Evolutionary conservation across 2,797 vertebrate species (phyloP).

Genomic region (Erpetoichthys calabaricus): DNA sequence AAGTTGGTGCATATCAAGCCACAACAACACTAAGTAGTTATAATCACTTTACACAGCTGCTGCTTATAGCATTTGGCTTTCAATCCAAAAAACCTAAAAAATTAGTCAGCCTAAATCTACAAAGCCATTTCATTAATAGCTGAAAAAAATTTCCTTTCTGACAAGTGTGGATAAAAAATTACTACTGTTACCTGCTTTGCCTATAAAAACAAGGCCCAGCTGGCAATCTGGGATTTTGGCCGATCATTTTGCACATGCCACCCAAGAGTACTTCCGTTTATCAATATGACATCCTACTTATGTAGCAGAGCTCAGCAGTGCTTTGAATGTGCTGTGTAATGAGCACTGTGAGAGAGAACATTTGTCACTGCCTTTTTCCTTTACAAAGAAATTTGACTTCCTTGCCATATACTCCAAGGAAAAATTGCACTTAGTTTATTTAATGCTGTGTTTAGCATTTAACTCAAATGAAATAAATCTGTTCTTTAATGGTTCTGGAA

Average conservation of each 20-base stretch:
- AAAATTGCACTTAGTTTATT: too few species aligned
- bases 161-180: constrained; percentile 9
- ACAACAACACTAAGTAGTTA: too few species aligned
- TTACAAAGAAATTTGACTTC: too few species aligned
- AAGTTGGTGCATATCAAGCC: too few species aligned
- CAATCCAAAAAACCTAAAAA: background rate
- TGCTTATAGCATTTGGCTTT: too few species aligned
- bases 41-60: too few species aligned
- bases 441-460: too few species aligned
- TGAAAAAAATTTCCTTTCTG: constrained; percentile 5
- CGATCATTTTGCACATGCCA: constrained; percentile 20
- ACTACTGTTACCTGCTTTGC: constrained; percentile 14
- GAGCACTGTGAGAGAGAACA: too few species aligned
- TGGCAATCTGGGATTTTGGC: constrained; percentile 22
- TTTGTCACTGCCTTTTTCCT: too few species aligned
- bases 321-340: too few species aligned
- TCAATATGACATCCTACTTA: constrained; percentile 16
- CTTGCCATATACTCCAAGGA: too few species aligned
- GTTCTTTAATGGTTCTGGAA: background rate
- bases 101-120: constrained; percentile 7
- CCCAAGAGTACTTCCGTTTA: constrained; percentile 10
- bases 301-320: background rate
- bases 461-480: background rate
- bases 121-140: constrained; percentile 6
- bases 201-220: constrained; percentile 33